Evolutionary conservation across 2,888 invertebrate genomes (phyloP).

Genomic region (Polymixis lichenea): DNA sequence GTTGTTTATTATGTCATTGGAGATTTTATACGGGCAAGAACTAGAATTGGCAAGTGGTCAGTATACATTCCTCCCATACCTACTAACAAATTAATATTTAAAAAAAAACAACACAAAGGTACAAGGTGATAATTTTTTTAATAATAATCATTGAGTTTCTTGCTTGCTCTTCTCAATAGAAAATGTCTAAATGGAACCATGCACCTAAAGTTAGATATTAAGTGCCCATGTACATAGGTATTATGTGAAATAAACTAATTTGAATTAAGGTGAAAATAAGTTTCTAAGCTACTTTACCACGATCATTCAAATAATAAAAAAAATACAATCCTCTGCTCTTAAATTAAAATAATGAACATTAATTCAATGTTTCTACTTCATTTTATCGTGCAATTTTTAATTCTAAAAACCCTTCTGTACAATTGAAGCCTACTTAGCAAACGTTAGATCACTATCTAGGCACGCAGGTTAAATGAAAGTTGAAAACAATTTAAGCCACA

Average conservation of each 20-base stretch:
- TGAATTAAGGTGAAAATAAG: background rate
- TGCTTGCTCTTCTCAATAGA: background rate
- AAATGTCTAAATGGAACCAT: background rate
- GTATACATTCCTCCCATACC: background rate
- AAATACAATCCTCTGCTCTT: background rate
- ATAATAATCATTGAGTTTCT: background rate
- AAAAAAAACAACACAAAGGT: no score
- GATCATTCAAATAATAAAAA: background rate
- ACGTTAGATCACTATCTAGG: constrained; percentile 58
- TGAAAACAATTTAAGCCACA: constrained; percentile 53
- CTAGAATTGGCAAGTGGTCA: background rate
- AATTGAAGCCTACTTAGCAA: constrained; percentile 33
- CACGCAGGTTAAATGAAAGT: constrained; percentile 61
- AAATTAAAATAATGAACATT: background rate
- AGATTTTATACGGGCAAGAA: background rate
- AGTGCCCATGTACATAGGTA: background rate
- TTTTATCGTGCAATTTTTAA: constrained; percentile 8
- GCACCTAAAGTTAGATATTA: background rate
- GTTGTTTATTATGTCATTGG: background rate
- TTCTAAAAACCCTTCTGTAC: constrained; percentile 15
- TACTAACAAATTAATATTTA: background rate
- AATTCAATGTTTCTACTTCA: background rate
- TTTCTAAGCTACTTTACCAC: no score
- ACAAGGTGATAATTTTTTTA: background rate
- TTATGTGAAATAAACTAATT: background rate